Evolutionary conservation across 2,888 invertebrate species (phyloP).

Genomic region (Tyria jacobaeae): DNA sequence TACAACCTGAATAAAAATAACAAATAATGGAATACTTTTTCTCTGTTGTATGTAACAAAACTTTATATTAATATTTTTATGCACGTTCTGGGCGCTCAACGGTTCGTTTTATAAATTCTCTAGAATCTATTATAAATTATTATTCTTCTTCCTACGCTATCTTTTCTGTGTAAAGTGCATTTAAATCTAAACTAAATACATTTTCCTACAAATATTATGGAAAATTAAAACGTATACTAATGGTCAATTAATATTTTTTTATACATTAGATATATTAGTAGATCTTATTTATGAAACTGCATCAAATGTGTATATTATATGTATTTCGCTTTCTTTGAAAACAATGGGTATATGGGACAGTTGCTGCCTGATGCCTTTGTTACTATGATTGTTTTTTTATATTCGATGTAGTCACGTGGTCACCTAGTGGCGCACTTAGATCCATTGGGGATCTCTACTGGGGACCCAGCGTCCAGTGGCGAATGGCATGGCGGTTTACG

Average conservation of each 20-base stretch:
- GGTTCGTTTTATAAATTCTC: constrained; percentile 22
- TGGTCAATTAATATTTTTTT: no score
- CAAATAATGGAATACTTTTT: constrained; percentile 23
- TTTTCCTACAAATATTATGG: not conserved
- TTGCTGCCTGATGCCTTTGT: constrained; percentile 31
- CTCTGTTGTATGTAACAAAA: constrained; percentile 34
- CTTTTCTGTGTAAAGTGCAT: constrained; percentile 22
- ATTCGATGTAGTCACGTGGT: constrained; percentile 92
- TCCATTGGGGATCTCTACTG: constrained; percentile 95
- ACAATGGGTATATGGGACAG: constrained; percentile 33
- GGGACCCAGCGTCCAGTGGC: constrained; percentile 86
- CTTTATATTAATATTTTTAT: constrained; percentile 29
- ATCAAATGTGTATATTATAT: constrained; percentile 21
- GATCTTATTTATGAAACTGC: constrained; percentile 1
- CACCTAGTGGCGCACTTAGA: constrained; percentile 97
- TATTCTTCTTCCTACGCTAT: constrained; percentile 20
- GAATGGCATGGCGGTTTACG: constrained; percentile 83
- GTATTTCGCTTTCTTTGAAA: constrained; percentile 39
- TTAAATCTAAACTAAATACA: constrained; percentile 26
- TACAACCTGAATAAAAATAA: constrained; percentile 14
- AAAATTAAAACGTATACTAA: no score
- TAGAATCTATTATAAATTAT: constrained; percentile 6
- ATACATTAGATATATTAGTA: no score
- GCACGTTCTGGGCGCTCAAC: constrained; percentile 45
- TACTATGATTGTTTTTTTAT: constrained; percentile 55